Evolutionary conservation across 2,113 vertebrate genomes (phyloP), one percentile per base, ranked within the genome.

Genomic region (Tachycineta bicolor): DNA sequence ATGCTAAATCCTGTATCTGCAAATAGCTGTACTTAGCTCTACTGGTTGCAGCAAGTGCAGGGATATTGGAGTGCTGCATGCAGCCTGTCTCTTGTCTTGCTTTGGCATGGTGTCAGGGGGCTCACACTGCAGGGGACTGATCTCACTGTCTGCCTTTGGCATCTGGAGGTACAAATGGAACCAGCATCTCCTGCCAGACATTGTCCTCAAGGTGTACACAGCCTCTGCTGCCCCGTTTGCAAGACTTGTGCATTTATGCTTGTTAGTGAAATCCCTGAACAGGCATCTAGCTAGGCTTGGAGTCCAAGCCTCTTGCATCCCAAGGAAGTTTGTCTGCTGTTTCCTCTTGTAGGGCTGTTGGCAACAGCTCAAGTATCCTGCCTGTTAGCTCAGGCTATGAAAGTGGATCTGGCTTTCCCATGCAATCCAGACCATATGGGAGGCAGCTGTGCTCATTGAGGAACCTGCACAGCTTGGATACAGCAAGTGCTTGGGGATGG

Each of bases 401-500:
- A 87, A 87, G 74, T 0, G 1, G 34, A 41, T 78, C 77, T 83
- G 77, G 24, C 56, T 84, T 83, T 92, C 64, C 84, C 60, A 39
- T 91, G 71, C 65, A 75, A 53, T 70, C 39, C 64, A 67, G 87
- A 84, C 29, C 94, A 94, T 73, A 64, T 85, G 95, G 85, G 44
- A 90, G 67, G n/a, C 96, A 96, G 94, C 94, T 97, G 91, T 68
- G 62, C 84, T 93, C 1, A 0, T 4, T 47, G 69, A 90, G 84
- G 78, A 93, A 94, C 94, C 92, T 93, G 87, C 84, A 47, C 41
- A 62, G 74, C 87, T 76, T 73, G 70, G 78, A 78, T 83, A 64
- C 62, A 91, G 92, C 92, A 85, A 91, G 82, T 90, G 87, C 67
- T 67, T 85, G 37, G 75, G 82, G 87, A 59, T 31, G 68, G 62